Base-by-base conservation (phyloP, 2,888 invertebrate genomes). In the Ennomos quercinarius region DNA sequence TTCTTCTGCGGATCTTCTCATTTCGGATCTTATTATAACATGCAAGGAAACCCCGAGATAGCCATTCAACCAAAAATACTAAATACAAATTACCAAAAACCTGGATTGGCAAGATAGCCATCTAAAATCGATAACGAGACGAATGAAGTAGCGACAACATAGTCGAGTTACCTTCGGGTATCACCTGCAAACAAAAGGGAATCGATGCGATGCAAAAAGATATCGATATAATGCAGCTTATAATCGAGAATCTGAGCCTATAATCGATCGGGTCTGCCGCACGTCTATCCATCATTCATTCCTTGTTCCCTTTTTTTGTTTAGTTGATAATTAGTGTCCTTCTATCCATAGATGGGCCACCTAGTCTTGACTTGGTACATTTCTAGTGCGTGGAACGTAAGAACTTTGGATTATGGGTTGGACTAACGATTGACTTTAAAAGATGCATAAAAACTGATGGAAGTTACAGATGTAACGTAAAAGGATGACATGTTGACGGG, bases 181-280 rank as follows among this genome's bases (percentile, higher is more conserved):
- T 83, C 87, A 86, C 80, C 83, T 84, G 27, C 43, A 27, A 11
- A 67, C 63, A 67, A 62, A 70, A 39, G 52, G 10, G 62, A 65
- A 77, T 77, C 70, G 68, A 68, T 71, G 74, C 67, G 56, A 38
- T 74, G 72, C 75, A 81, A 80, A 84, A 82, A 81, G 71, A 75
- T 81, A 87, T 85, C 84, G 77, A 74, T 71, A 74, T 83, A 81
- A 84, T 81, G 80, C 83, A 84, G 77, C 78, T 73, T 76, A 81
- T 84, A 84, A 84, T 83, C 66, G 63, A 67, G 59, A 63, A 64
- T 64, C 83, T 80, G 37, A 42, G 34, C 10, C 34, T 52, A 39
- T 47, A 81, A 80, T 72, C 75, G 71, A 74, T 69, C 60, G 67
- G 72, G 64, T 40, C 68, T 68, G 72, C 54, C 62, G 59, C 67